Conservation (phyloP, 2,113 vertebrate genomes). For the Fukomys damarensis region DNA sequence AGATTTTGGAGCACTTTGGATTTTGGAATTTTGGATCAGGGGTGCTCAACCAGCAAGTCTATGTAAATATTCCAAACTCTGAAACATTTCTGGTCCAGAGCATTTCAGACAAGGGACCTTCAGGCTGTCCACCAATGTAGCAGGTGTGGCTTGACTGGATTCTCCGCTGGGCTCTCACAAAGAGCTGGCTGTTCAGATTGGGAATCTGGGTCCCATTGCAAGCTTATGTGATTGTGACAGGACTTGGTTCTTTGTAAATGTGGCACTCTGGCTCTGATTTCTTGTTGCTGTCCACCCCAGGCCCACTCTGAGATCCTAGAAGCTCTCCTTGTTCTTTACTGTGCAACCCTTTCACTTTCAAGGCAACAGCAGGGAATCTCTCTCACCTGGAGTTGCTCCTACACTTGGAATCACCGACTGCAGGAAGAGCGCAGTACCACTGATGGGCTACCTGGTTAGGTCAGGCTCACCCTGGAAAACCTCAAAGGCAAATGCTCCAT, state of each 20-base stretch:
- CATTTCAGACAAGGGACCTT: neutral
- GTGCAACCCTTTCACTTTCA: neutral
- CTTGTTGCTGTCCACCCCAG: neutral
- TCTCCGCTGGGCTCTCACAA: neutral
- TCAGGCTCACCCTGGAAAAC: neutral
- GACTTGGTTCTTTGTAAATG: neutral
- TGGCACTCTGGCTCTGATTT: neutral
- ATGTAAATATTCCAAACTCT: neutral
- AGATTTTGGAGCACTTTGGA: neutral
- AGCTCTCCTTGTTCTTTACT: neutral
- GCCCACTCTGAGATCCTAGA: neutral
- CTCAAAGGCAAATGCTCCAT: neutral
- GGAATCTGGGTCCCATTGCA: neutral
- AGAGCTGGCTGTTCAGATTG: neutral
- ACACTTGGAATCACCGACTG: neutral
- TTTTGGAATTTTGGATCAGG: neutral
- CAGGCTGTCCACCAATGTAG: neutral
- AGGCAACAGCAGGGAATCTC: neutral
- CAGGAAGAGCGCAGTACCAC: neutral
- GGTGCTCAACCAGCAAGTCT: neutral
- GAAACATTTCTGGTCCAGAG: neutral
- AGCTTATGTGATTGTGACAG: neutral
- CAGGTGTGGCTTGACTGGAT: neutral
- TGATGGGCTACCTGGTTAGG: neutral
- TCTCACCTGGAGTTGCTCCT: neutral